Evolutionary conservation across 30 jellyfish, hydroid and myxozoan species (phyloP), one percentile per base, ranked within the genome.

Genomic region (Aurelia aurita complex sp. Pacific): DNA sequence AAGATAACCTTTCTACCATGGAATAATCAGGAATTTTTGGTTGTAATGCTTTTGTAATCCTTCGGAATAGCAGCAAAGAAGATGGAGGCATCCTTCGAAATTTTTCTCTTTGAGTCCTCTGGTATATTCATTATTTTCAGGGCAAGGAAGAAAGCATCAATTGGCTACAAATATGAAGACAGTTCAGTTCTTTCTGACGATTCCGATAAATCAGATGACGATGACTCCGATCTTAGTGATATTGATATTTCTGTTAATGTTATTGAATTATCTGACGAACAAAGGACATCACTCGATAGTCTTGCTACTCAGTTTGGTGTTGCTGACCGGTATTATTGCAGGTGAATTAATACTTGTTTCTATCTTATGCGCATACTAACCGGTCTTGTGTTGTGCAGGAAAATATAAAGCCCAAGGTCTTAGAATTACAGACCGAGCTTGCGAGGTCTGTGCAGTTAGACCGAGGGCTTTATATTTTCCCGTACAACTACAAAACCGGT

Each of bases 141-240:
- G 64, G 80, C 96, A 8, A 82, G 62, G 65, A 92, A 88, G 72
- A 87, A 92, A 69, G 98, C 98, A 5, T 86, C 93, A 34, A 92
- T 94, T 84, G 97, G 96, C 50, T 94, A 80, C 73, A 82, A 80
- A 33, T 94, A 94, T 64, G 97, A 94, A 19, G 98, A 83, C 42
- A 89, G 94, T 33, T 78, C 96, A 1, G 96, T 80, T 51, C 71
- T 67, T 1, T 78, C 96, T 1, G 92, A 87, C n/a, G 96, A 94
- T 62, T 82, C 91, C 3, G 98, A 92, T 33, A 73, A 82, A 19
- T 76, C 88, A 43, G 94, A 77, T 77, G 98, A 85, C 12, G 57
- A 46, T 18, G 98, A 94, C 5, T 74, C 95, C n/a, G 98, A 94
- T 5, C 77, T 94, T 67, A 94, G 98, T 89, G 98, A 94, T 70